These are phyloP conservation scores for Muraenolepis orangiensis DNA, from an alignment of 2,797 vertebrate species.

Conservation along the genomic window DNA sequence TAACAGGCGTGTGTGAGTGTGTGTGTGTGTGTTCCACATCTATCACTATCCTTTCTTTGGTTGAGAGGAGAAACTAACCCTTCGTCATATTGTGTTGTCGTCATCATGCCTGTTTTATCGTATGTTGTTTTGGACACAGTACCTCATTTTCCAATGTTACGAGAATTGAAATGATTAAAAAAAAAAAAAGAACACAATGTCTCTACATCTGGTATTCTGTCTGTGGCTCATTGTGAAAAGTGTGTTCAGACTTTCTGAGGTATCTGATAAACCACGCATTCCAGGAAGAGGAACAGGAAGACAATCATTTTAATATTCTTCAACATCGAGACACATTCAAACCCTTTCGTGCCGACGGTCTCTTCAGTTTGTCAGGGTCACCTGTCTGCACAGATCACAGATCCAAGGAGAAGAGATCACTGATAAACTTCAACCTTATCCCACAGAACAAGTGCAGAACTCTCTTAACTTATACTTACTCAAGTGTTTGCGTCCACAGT, in stretches of 20 bases:
- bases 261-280: background rate
- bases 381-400: background rate
- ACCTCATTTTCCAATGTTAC: conserved; percentile 59
- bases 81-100: conserved; percentile 25
- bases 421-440: background rate
- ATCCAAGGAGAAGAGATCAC: background rate
- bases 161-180: conserved; percentile 39
- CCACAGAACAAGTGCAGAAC: background rate
- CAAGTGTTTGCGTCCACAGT: background rate
- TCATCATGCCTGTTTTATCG: conserved; percentile 19
- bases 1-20: too few relatives aligned
- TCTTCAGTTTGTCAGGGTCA: background rate
- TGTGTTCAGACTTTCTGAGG: background rate
- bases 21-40: conserved; percentile 10
- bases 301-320: background rate
- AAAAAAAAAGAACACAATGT: background rate
- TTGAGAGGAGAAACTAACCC: conserved; percentile 12
- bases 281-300: background rate
- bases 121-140: conserved; percentile 52
- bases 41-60: conserved; percentile 3
- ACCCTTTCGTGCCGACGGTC: background rate
- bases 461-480: background rate
- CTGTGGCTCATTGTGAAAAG: background rate
- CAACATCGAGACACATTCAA: background rate
- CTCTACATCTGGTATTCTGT: background rate